Evolutionary conservation across 1,140 invertebrate species (phyloP), one percentile per base, ranked within the genome.

Genomic region (Lepidurus couesii): DNA sequence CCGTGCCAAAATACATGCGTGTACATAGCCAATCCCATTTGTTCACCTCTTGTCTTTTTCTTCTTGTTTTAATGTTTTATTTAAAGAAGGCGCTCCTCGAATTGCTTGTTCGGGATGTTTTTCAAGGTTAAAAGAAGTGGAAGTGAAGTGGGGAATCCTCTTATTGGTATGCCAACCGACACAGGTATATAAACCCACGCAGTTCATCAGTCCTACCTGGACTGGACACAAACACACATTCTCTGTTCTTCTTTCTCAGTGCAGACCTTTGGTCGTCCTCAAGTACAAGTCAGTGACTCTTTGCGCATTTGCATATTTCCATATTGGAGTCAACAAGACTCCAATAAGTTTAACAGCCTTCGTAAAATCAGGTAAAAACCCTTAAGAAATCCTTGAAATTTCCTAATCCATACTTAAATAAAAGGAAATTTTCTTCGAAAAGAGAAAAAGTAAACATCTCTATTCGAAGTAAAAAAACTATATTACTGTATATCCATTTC

Each of bases 1-100:
- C 53, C 53, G 53, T 65, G 53, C 53, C 16, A 65, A 65, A 65
- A 65, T 65, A 65, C 16, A 65, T 65, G 53, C 53, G 53, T 65
- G 53, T 65, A 65, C 53, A 65, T 65, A 65, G 53, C 53, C 53
- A 65, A 65, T 65, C 9, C 53, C 53, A 65, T 65, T 65, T 65
- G 16, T 7, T 65, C 16, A n/a, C 21, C 53, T 65, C 16, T 65
- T 65, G 6, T 65, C 13, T 65, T 65, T 65, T 65, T 65, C n/a
- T 65, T 65, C 1, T 34, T 34, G 3, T 4, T 34, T 34, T 2
- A 26, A 34, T 34, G 0, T 34, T 34, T 34, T 34, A 34, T 3
- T 34, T 34, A 34, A 34, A 34, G 34, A 34, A 34, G 34, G 34
- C 34, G 34, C 34, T 34, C 34, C 34, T 34, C 34, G 34, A 34